Conservation (phyloP, 2,888 invertebrate genomes). For the Heliconius hortense region DNA sequence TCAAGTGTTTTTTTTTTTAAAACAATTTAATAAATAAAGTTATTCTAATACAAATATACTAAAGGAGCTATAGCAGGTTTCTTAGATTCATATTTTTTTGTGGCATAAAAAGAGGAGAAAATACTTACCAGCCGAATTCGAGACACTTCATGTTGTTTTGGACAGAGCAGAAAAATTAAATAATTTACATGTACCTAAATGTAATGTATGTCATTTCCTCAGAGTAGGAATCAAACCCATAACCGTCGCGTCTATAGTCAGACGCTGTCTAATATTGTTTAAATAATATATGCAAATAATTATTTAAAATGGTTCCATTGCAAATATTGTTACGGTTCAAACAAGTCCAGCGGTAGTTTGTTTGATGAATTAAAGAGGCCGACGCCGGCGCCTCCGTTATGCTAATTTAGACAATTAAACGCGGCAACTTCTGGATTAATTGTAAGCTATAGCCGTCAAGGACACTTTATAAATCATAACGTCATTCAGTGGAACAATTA, state of each 20-base stretch:
- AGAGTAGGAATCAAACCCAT: neutral
- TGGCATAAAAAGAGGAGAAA: no score
- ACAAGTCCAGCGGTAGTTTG: slow-evolving; percentile 46
- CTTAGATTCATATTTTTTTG: no score
- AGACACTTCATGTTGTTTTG: neutral
- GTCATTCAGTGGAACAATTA: neutral
- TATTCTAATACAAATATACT: no score
- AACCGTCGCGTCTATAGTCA: neutral
- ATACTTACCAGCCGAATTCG: neutral
- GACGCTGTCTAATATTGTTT: neutral
- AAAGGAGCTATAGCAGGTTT: no score
- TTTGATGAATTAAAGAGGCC: slow-evolving; percentile 67
- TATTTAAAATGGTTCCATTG: neutral
- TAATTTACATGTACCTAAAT: neutral
- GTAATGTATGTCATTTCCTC: no score
- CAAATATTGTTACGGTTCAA: neutral
- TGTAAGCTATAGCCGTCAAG: slow-evolving; percentile 10
- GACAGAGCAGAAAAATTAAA: neutral
- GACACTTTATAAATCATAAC: slow-evolving; percentile 1
- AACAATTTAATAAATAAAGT: no score
- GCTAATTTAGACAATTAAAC: slow-evolving; percentile 74
- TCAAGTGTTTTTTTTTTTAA: no score
- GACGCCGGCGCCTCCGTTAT: slow-evolving; percentile 59
- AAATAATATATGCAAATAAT: slow-evolving; percentile 1
- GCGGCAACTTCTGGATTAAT: slow-evolving; percentile 50